A percentile compares a stretch with the other conserved stretches of the same genome.
phyloP scores from a whole-genome alignment of 2,113 vertebrate species.

The Elaphurus davidianus region DNA sequence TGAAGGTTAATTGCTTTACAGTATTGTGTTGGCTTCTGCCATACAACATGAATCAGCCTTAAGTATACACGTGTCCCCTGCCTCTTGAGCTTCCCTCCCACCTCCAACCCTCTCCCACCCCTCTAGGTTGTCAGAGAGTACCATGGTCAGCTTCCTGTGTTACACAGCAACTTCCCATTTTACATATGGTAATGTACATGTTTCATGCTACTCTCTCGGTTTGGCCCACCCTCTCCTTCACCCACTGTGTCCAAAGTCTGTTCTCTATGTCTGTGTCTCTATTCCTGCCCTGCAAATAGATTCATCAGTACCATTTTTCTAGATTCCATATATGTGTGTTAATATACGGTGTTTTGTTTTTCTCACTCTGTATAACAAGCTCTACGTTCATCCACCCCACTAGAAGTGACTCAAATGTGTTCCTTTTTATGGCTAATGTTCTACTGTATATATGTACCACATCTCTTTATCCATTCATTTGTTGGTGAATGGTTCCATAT shows the following conservation, averaged over 20 bases:
- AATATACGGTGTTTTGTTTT: background rate
- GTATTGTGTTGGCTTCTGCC: background rate
- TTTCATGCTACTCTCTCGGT: background rate
- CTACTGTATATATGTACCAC: background rate
- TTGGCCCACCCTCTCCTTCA: background rate
- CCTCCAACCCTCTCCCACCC: background rate
- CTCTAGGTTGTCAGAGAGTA: background rate
- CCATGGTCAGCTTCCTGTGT: background rate
- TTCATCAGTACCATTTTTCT: background rate
- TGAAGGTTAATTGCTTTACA: background rate
- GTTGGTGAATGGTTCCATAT: background rate
- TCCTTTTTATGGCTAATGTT: background rate
- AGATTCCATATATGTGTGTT: background rate
- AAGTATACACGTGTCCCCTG: background rate
- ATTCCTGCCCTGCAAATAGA: background rate
- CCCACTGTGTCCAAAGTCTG: background rate
- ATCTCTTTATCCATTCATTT: background rate
- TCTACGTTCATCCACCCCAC: background rate
- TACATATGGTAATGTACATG: background rate
- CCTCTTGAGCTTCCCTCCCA: background rate
- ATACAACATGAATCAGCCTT: background rate
- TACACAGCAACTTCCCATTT: background rate
- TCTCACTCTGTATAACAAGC: background rate
- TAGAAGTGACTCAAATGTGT: background rate
- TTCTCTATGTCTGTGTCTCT: background rate